Evolutionary conservation across 2,113 vertebrate species (phyloP), one percentile per base, ranked within the genome.

Genomic region (Mastomys natalensis): DNA sequence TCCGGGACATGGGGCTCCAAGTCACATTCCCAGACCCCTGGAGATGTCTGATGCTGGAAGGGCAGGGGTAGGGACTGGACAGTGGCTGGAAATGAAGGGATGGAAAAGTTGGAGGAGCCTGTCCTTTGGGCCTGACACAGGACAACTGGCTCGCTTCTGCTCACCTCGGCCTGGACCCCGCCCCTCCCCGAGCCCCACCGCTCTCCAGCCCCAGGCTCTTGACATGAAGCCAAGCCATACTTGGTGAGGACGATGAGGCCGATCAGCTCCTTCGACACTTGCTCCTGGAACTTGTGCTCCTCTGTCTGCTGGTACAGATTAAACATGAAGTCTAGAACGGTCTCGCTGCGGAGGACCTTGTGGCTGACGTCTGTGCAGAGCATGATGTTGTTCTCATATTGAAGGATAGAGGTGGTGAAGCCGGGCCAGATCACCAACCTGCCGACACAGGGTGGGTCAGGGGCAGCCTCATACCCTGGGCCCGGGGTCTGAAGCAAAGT

Each of bases 381-480:
- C 99, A 99, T 99, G 91, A 99, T 99, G 96, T 97, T 98, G 3
- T 98, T 98, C 97, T 99, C 99, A 0, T 99, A 99, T 64, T 99
- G 98, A 31, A 99, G 98, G 91, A 99, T 99, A 89, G 99, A 99
- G 0, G 98, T 99, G 7, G 98, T 82, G 93, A 99, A 99, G 64
- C 99, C 99, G 0, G 99, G 99, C 99, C 99, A 99, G 95, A 99
- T 98, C 92, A 99, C 99, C 98, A 99, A 87, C 96, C 99, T 95
- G 94, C 74, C 37, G 5, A 22, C 31, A 70, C 37, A 40, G 26
- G 9, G 21, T 4, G 2, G 11, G 26, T 64, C 89, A 81, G 3
- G 55, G 0, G 26, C 45, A 31, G 51, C 66, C 64, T 31, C 55
- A 15, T 1, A n/a, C 55, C 55, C 4, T 15, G 37, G 2, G 60